Evolutionary conservation across 2,113 vertebrate species (phyloP).

Genomic region (Eublepharis macularius): DNA sequence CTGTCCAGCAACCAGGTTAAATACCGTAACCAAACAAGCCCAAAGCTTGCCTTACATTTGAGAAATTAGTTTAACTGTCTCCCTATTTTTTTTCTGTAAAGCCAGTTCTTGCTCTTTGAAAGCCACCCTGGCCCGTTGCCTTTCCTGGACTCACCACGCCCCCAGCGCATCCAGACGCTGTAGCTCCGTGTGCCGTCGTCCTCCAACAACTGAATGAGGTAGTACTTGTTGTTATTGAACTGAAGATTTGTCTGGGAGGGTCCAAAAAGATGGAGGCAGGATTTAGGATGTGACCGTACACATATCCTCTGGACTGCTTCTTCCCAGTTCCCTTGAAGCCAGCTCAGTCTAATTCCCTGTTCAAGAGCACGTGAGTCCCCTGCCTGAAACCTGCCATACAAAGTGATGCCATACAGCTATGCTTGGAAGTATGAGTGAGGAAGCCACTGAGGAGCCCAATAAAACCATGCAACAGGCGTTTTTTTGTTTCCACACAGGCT

Average conservation of each 20-base stretch:
- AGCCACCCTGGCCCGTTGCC: neutral
- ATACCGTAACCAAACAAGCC: too few species aligned
- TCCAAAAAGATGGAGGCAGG: neutral
- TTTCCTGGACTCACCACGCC: constrained; percentile 75
- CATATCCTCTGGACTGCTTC: neutral
- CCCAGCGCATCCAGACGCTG: constrained; percentile 92
- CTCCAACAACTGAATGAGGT: constrained; percentile 88
- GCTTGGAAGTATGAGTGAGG: too few species aligned
- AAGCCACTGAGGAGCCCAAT: too few species aligned
- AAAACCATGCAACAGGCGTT: too few species aligned
- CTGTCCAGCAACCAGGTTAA: neutral
- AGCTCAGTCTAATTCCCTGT: neutral
- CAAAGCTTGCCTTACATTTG: too few species aligned
- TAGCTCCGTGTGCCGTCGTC: constrained; percentile 79
- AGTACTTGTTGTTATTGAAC: constrained; percentile 93
- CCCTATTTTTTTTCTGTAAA: neutral
- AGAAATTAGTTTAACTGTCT: neutral
- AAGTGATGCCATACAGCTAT: neutral
- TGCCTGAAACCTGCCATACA: neutral
- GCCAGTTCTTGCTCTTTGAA: too few species aligned
- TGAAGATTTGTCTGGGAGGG: constrained; percentile 86
- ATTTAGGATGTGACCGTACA: neutral
- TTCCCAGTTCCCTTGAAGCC: too few species aligned
- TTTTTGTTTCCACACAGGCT: too few species aligned
- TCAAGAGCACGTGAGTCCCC: too few species aligned